These are phyloP conservation scores for Myiagra hebetior DNA, from an alignment of 2,113 vertebrate species.

Conservation along the genomic window DNA sequence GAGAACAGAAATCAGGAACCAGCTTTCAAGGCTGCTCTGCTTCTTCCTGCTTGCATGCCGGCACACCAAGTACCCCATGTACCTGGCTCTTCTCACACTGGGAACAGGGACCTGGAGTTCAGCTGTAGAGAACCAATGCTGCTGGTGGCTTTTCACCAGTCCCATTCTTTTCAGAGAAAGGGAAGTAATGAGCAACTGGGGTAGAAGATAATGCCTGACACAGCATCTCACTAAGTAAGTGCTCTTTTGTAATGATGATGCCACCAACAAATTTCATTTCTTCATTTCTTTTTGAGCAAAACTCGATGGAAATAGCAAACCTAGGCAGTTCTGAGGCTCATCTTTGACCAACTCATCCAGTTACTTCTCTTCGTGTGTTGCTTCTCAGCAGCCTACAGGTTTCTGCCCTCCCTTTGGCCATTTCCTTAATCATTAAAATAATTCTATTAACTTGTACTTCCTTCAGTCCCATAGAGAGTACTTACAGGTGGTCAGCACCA, in stretches of 20 bases:
- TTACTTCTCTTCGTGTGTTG: not conserved
- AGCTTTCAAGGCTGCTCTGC: not conserved
- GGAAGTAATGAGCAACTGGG: not conserved
- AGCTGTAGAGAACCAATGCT: not conserved
- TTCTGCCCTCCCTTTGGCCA: not conserved
- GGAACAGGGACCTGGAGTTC: not conserved
- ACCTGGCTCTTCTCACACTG: not conserved
- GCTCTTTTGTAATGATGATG: not conserved
- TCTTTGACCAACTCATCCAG: not conserved
- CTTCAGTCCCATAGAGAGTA: not conserved
- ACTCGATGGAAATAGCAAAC: not conserved
- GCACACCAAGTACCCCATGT: rapidly evolving
- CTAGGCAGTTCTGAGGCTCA: not conserved
- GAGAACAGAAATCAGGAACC: not conserved
- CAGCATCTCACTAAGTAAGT: not conserved
- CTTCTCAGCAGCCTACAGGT: not conserved
- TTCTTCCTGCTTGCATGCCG: rapidly evolving
- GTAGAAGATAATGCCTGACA: not conserved
- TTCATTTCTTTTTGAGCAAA: not conserved
- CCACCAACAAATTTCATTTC: not conserved
- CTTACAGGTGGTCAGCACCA: not conserved
- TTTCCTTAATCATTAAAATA: not conserved
- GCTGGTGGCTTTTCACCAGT: not conserved
- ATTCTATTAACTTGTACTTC: not conserved
- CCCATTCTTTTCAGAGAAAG: not conserved